Percentiles rank a stretch among this genome's conserved stretches.
Evolutionary conservation across 2,888 invertebrate genomes (phyloP).

Genomic region (Drosophila koepferae): DNA sequence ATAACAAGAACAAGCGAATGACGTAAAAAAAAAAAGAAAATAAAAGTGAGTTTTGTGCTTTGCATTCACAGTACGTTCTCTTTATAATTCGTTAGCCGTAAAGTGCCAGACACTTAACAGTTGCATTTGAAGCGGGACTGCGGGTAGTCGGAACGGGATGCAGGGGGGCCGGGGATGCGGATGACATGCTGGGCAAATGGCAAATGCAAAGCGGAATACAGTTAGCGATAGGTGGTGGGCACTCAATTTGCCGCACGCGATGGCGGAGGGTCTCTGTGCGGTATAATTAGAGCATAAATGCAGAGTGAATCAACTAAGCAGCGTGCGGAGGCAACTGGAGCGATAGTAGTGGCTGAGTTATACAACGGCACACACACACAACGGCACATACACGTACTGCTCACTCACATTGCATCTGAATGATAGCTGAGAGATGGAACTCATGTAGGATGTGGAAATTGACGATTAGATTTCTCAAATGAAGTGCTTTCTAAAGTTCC

Average conservation of each 20-base stretch:
- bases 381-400: conserved; percentile 6
- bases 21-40: conserved; percentile 19
- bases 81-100: conserved; percentile 59
- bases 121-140: conserved; percentile 44
- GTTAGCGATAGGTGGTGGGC: conserved; percentile 49
- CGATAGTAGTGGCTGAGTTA: not conserved
- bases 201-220: conserved; percentile 43
- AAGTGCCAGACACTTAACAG: conserved; percentile 71
- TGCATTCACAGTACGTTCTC: conserved; percentile 43
- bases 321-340: not conserved
- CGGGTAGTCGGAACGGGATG: not conserved
- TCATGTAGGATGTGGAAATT: not conserved
- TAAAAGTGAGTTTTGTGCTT: conserved; percentile 47
- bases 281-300: conserved; percentile 67
- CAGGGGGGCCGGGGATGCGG: not conserved
- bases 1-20: conserved; percentile 48
- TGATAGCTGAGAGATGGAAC: not conserved
- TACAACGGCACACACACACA: conserved; percentile 16
- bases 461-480: not conserved
- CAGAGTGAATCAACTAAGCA: conserved; percentile 1
- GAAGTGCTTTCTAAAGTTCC: not conserved
- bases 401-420: not conserved
- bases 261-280: conserved; percentile 28
- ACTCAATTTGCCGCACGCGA: conserved; percentile 66
- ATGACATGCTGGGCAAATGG: conserved; percentile 22